Percentiles rank a stretch among this genome's conserved stretches.
phyloP scores from a whole-genome alignment of 2,888 invertebrate genomes.

The Agrenia bidenticulata region DNA sequence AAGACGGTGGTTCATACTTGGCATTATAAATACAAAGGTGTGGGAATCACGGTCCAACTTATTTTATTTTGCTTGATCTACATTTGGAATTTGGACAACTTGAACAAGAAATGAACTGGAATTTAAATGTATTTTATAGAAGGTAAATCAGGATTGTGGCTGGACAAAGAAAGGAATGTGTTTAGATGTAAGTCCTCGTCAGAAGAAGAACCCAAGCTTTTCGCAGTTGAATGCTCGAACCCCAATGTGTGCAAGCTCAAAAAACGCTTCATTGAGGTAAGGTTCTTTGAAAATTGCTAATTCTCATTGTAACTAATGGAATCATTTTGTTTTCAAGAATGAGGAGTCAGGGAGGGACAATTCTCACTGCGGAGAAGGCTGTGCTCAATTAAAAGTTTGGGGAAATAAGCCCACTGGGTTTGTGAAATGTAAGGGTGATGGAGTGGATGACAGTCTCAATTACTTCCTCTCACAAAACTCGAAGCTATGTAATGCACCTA shows the following conservation, averaged over 20 bases:
- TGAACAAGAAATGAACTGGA: too few relatives aligned
- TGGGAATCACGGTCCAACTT: background rate
- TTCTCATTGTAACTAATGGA: background rate
- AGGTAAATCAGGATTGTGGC: conserved; percentile 33
- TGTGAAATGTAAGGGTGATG: conserved; percentile 38
- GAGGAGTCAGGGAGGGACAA: conserved; percentile 1
- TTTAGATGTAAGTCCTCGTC: conserved; percentile 37
- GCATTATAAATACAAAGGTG: conserved; percentile 17
- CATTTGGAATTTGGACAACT: too few relatives aligned
- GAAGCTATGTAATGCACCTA: conserved; percentile 30
- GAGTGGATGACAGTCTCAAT: conserved; percentile 36
- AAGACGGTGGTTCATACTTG: conserved; percentile 36
- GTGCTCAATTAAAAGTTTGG: conserved; percentile 41
- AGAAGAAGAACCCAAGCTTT: conserved; percentile 30
- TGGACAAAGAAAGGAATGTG: conserved; percentile 38
- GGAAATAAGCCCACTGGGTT: conserved; percentile 36
- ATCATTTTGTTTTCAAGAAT: conserved; percentile 1
- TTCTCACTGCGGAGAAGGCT: conserved; percentile 34
- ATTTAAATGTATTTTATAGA: too few relatives aligned
- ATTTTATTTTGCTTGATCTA: conserved; percentile 3
- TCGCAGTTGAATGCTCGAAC: conserved; percentile 37
- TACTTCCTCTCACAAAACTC: conserved; percentile 39
- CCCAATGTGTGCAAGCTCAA: conserved; percentile 38
- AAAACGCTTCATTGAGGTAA: conserved; percentile 24
- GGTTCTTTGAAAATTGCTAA: too few relatives aligned